Conservation (phyloP, 2,113 vertebrate species). For the Pyxicephalus adspersus region DNA sequence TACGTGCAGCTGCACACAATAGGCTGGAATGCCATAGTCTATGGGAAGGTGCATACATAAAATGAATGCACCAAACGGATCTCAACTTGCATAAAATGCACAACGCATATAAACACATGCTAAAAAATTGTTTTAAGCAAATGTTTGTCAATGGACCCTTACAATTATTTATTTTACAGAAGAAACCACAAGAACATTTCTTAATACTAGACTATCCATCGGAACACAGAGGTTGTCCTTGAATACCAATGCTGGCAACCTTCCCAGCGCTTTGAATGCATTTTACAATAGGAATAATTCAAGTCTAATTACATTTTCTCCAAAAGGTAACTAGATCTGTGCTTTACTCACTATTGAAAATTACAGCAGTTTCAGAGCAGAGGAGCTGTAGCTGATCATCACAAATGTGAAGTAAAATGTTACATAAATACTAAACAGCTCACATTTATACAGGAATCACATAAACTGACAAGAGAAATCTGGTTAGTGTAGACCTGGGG, state of each 20-base stretch:
- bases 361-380: not conserved
- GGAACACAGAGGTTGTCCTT: conserved; percentile 31
- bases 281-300: conserved; percentile 17
- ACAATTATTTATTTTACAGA: too few species aligned
- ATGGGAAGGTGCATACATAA: too few species aligned
- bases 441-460: too few species aligned
- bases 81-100: too few species aligned
- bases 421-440: not conserved
- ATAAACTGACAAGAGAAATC: too few species aligned
- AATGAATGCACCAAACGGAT: too few species aligned
- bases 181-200: not conserved
- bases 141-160: too few species aligned
- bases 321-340: conserved; percentile 9
- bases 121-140: too few species aligned
- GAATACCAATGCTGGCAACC: conserved; percentile 37
- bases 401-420: not conserved
- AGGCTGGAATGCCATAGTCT: too few species aligned
- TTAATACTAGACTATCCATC: not conserved
- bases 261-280: not conserved
- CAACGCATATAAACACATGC: too few species aligned
- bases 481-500: too few species aligned
- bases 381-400: not conserved
- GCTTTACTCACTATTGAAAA: not conserved
- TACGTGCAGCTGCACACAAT: too few species aligned
- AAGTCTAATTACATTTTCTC: conserved; percentile 43